Conservation (phyloP, 1,140 invertebrate species). For the Drosophila malerkotliana region DNA sequence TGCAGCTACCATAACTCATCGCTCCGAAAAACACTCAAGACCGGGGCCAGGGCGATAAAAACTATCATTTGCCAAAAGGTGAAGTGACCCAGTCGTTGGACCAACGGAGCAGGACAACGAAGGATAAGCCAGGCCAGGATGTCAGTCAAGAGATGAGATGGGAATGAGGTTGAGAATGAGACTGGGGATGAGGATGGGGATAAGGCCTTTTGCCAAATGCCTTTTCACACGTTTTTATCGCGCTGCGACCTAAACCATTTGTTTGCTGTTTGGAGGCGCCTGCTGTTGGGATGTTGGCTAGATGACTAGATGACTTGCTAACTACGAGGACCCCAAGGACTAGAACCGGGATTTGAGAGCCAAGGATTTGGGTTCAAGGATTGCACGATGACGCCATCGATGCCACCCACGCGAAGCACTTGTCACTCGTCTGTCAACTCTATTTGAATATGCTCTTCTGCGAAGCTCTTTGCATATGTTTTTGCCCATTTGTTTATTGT, state of each 20-base stretch:
- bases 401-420: constrained; percentile 47
- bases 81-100: constrained; percentile 44
- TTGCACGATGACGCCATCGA: constrained; percentile 68
- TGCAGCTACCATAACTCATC: constrained; percentile 78
- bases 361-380: constrained; percentile 1
- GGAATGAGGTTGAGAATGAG: not conserved
- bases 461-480: constrained; percentile 70
- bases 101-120: constrained; percentile 24
- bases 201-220: constrained; percentile 64
- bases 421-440: constrained; percentile 68
- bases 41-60: constrained; percentile 63
- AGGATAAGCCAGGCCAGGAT: constrained; percentile 14
- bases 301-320: constrained; percentile 74
- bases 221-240: constrained; percentile 78
- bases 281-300: constrained; percentile 53
- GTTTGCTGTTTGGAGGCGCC: constrained; percentile 63
- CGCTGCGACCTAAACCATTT: constrained; percentile 59
- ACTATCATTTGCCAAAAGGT: constrained; percentile 79
- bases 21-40: constrained; percentile 55
- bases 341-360: not conserved
- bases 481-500: constrained; percentile 80
- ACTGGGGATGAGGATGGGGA: not conserved
- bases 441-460: constrained; percentile 60
- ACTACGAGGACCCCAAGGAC: constrained; percentile 34
- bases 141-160: constrained; percentile 25